A percentile compares a stretch with the other conserved stretches of the same genome.
Conservation (phyloP, 2,888 invertebrate species). For the Dascillus cervinus region DNA sequence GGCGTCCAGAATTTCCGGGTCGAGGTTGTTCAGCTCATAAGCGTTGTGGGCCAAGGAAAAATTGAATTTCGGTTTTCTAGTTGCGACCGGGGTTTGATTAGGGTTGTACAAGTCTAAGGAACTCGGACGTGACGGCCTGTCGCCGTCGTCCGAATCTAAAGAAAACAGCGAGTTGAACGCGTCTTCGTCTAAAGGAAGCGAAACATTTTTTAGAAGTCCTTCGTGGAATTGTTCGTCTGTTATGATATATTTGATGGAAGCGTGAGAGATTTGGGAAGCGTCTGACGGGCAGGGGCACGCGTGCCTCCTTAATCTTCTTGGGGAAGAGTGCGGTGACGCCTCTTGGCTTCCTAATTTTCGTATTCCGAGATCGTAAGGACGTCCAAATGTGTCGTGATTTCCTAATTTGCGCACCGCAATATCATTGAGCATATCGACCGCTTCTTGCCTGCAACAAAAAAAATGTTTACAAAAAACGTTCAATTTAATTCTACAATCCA, state of each 20-base stretch:
- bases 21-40: slow-evolving; percentile 58
- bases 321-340: slow-evolving; percentile 55
- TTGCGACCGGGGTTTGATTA: slow-evolving; percentile 51
- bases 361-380: slow-evolving; percentile 62
- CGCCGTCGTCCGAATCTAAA: slow-evolving; percentile 38
- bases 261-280: slow-evolving; percentile 28
- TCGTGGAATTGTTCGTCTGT: slow-evolving; percentile 42
- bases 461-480: no score
- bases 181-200: slow-evolving; percentile 33
- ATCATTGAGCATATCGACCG: slow-evolving; percentile 77
- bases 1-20: slow-evolving; percentile 57
- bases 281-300: slow-evolving; percentile 41
- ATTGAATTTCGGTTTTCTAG: slow-evolving; percentile 63
- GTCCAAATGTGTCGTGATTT: slow-evolving; percentile 37
- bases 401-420: slow-evolving; percentile 67
- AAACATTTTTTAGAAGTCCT: slow-evolving; percentile 36
- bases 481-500: no score
- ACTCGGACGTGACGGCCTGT: slow-evolving; percentile 47
- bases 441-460: slow-evolving; percentile 59
- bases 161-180: slow-evolving; percentile 39
- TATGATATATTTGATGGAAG: slow-evolving; percentile 24
- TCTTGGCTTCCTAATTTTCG: slow-evolving; percentile 54
- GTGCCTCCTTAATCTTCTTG: slow-evolving; percentile 39
- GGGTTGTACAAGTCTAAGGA: slow-evolving; percentile 59
- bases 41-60: slow-evolving; percentile 59